Conservation (phyloP, 2,797 vertebrate genomes). For the Sebastes hubbsi region DNA sequence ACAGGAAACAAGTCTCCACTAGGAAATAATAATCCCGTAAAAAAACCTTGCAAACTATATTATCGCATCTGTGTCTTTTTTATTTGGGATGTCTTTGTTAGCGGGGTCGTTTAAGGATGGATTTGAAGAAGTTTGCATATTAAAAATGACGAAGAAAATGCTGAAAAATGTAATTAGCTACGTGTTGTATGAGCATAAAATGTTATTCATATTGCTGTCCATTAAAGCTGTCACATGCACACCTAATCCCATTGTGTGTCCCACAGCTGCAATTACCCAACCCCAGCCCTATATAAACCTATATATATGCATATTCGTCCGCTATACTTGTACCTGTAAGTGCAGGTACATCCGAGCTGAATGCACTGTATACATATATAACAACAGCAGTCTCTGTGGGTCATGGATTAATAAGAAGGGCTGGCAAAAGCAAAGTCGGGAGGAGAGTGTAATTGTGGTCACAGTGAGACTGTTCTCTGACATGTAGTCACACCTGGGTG, state of each 20-base stretch:
- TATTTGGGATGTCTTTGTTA: constrained; percentile 5
- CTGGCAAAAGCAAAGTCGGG: constrained; percentile 40
- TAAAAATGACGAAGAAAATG: constrained; percentile 1
- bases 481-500: constrained; percentile 83
- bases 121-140: background rate
- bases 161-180: background rate
- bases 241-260: background rate
- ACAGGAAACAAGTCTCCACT: constrained; percentile 32
- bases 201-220: background rate
- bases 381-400: constrained; percentile 13
- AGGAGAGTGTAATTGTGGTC: constrained; percentile 74
- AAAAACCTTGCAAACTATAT: constrained; percentile 1
- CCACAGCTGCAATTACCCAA: background rate
- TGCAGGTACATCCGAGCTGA: background rate
- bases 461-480: constrained; percentile 76
- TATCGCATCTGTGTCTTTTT: background rate
- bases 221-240: constrained; percentile 17
- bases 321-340: background rate
- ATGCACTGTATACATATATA: constrained; percentile 11
- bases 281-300: background rate
- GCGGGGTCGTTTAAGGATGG: background rate
- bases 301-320: background rate
- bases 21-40: constrained; percentile 25
- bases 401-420: constrained; percentile 56
- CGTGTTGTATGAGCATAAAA: background rate